A percentile compares a stretch with the other conserved stretches of the same genome.
Conservation (phyloP, 2,113 vertebrate species). For the Gulo gulo region DNA sequence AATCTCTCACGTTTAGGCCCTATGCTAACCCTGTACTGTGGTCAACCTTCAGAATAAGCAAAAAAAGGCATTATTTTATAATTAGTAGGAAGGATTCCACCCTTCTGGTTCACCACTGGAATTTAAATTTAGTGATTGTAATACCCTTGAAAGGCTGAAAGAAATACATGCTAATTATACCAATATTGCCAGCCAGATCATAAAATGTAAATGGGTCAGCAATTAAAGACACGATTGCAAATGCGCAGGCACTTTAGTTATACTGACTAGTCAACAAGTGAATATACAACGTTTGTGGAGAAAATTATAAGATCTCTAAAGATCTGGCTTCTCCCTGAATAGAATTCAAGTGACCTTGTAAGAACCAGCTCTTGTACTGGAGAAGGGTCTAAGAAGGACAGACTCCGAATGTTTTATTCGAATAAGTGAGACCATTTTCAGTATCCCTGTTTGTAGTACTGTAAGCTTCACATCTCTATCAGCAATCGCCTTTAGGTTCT, state of each 20-base stretch:
- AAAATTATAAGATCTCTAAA: background rate
- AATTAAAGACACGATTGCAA: conserved; percentile 11
- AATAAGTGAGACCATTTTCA: background rate
- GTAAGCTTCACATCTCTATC: background rate
- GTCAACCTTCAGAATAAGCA: conserved; percentile 41
- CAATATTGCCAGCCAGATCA: conserved; percentile 55
- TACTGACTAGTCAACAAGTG: background rate
- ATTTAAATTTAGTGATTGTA: conserved; percentile 73
- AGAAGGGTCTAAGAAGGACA: background rate
- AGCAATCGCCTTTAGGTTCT: background rate
- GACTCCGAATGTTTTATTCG: background rate
- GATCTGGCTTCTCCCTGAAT: background rate
- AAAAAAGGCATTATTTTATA: conserved; percentile 63
- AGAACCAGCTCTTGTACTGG: background rate
- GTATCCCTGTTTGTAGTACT: background rate
- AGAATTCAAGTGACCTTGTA: background rate
- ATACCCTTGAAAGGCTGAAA: conserved; percentile 64
- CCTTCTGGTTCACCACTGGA: conserved; percentile 60
- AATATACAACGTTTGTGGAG: background rate
- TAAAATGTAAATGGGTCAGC: conserved; percentile 41
- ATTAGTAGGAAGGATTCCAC: conserved; percentile 59
- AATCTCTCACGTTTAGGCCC: background rate
- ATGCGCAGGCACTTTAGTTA: background rate
- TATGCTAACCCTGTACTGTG: conserved; percentile 3
- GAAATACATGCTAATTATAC: conserved; percentile 65